Evolutionary conservation across 2,113 vertebrate species (phyloP).

Genomic region (Chauna torquata): DNA sequence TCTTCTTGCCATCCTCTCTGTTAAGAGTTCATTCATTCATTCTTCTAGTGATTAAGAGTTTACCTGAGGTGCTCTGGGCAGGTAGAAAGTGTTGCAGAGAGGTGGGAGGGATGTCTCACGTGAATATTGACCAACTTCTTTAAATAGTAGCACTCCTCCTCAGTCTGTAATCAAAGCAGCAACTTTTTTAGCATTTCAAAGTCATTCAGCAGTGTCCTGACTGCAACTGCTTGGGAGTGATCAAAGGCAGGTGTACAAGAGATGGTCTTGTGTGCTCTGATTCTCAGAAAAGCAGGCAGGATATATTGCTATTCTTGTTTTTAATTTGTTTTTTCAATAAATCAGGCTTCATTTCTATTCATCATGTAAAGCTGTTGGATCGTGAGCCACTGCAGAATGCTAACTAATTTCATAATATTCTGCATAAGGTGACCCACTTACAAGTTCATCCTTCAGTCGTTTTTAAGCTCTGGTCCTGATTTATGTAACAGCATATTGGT

Average conservation of each 20-base stretch:
- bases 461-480: constrained; percentile 63
- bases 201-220: background rate
- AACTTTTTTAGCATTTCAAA: background rate
- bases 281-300: background rate
- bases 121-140: background rate
- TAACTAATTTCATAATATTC: constrained; percentile 69
- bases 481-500: constrained; percentile 71
- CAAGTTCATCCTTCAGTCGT: constrained; percentile 66
- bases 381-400: constrained; percentile 60
- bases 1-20: background rate
- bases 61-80: background rate
- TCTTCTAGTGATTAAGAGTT: too few species aligned
- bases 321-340: constrained; percentile 60
- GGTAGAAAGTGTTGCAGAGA: background rate
- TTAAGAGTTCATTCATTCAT: too few species aligned
- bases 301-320: constrained; percentile 16
- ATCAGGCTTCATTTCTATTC: constrained; percentile 62
- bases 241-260: constrained; percentile 13
- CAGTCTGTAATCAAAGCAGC: background rate
- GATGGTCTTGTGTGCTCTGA: background rate
- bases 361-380: constrained; percentile 56
- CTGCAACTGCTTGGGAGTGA: constrained; percentile 10
- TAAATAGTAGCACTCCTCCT: background rate
- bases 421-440: constrained; percentile 74
- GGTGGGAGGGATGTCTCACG: background rate